Evolutionary conservation across 2,888 invertebrate species (phyloP).

Genomic region (Incurvaria masculella): DNA sequence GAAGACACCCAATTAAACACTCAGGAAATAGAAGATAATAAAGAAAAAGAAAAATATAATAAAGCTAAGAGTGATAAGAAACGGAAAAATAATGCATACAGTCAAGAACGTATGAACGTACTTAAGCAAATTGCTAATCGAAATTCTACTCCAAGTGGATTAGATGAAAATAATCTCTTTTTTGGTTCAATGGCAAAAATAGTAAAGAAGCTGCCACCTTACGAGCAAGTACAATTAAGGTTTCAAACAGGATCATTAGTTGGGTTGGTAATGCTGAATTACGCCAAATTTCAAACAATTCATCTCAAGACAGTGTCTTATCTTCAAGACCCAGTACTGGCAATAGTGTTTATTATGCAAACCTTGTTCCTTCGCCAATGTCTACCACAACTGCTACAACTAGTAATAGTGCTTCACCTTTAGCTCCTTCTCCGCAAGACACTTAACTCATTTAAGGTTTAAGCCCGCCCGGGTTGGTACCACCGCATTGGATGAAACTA

Average conservation of each 20-base stretch:
- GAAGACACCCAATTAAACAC: neutral
- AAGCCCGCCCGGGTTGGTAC: no score
- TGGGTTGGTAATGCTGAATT: conserved; percentile 19
- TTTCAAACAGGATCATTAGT: conserved; percentile 20
- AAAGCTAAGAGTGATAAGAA: conserved; percentile 9
- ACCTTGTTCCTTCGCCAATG: no score
- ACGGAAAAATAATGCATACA: conserved; percentile 9
- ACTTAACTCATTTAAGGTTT: no score
- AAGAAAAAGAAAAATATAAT: neutral
- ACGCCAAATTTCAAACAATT: conserved; percentile 10
- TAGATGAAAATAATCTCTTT: conserved; percentile 22
- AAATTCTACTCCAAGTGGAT: conserved; percentile 11
- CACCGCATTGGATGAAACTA: no score
- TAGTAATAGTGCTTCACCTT: no score
- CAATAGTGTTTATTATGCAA: conserved; percentile 5
- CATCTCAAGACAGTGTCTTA: no score
- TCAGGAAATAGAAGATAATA: neutral
- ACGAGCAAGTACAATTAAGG: conserved; percentile 21
- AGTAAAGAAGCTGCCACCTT: conserved; percentile 21
- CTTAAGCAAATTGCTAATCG: conserved; percentile 8
- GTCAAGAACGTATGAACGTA: conserved; percentile 12
- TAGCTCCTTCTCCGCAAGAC: no score
- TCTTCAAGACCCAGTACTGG: no score
- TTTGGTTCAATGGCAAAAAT: conserved; percentile 24
- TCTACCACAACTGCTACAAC: no score